Evolutionary conservation across 2,113 vertebrate genomes (phyloP).

Genomic region (Zapus hudsonius): DNA sequence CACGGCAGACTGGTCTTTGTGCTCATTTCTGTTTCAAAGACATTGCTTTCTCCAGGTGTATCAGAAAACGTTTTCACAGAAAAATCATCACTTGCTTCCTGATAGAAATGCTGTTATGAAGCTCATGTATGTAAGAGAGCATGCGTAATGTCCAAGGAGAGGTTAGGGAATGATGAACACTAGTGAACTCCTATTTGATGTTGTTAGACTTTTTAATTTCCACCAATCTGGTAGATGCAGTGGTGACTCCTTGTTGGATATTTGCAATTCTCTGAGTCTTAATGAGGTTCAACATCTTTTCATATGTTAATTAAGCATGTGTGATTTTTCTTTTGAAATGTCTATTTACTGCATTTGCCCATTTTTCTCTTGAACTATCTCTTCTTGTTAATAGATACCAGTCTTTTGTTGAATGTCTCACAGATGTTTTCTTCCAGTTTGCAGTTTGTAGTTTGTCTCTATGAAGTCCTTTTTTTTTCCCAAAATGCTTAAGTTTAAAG

Average conservation of each 20-base stretch:
- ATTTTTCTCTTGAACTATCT: constrained; percentile 19
- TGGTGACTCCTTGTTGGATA: constrained; percentile 37
- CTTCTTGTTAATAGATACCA: neutral
- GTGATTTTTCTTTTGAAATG: constrained; percentile 42
- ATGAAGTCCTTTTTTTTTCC: neutral
- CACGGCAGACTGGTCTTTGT: neutral
- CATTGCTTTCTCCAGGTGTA: neutral
- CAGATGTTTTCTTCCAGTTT: constrained; percentile 30
- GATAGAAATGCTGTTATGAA: constrained; percentile 9
- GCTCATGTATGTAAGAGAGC: neutral
- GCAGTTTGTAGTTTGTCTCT: constrained; percentile 13
- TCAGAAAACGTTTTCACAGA: neutral
- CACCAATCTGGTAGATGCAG: neutral
- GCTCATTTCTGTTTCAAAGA: neutral
- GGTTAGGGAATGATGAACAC: constrained; percentile 13
- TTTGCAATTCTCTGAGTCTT: constrained; percentile 68
- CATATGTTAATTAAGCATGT: constrained; percentile 68
- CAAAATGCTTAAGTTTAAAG: constrained; percentile 41
- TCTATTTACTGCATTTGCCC: constrained; percentile 15
- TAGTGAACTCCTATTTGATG: neutral
- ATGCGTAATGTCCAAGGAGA: neutral
- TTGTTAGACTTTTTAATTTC: constrained; percentile 36
- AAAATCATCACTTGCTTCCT: neutral
- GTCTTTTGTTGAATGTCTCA: constrained; percentile 32
- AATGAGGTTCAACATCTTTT: constrained; percentile 63